These are phyloP conservation scores for Yoshiicerus persimilis DNA, from an alignment of 1,140 invertebrate species.

Conservation along the genomic window DNA sequence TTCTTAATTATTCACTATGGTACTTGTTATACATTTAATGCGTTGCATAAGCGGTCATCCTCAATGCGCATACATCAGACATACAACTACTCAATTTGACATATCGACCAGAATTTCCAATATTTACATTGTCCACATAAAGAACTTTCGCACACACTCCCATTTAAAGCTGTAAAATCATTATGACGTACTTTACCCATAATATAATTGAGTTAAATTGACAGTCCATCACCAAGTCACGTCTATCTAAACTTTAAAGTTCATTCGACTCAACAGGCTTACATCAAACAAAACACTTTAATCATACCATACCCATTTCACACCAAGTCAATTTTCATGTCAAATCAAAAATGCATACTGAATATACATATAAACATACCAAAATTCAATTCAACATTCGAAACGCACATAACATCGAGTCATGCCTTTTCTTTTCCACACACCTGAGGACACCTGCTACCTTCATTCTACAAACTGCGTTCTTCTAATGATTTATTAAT, in stretches of 20 bases:
- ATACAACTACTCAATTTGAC: no score
- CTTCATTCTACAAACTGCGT: background rate
- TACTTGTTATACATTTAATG: background rate
- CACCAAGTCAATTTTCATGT: background rate
- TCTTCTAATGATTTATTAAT: background rate
- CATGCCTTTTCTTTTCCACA: background rate
- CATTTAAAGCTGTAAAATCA: background rate
- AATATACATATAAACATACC: background rate
- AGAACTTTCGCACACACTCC: background rate
- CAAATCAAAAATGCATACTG: conserved; percentile 6
- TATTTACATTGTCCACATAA: background rate
- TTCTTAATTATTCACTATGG: background rate
- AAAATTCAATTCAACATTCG: background rate
- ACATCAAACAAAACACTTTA: background rate
- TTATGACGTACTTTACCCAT: background rate
- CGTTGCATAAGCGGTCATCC: background rate
- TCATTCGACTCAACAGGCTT: background rate
- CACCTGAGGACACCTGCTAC: background rate
- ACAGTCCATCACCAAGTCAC: background rate
- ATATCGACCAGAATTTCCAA: background rate
- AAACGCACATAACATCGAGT: background rate
- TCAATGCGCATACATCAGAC: background rate
- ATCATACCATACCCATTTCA: background rate
- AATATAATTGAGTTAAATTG: background rate
- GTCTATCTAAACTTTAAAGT: background rate